Base-by-base conservation (phyloP, 2,888 invertebrate genomes). In the Andrena marginata region DNA sequence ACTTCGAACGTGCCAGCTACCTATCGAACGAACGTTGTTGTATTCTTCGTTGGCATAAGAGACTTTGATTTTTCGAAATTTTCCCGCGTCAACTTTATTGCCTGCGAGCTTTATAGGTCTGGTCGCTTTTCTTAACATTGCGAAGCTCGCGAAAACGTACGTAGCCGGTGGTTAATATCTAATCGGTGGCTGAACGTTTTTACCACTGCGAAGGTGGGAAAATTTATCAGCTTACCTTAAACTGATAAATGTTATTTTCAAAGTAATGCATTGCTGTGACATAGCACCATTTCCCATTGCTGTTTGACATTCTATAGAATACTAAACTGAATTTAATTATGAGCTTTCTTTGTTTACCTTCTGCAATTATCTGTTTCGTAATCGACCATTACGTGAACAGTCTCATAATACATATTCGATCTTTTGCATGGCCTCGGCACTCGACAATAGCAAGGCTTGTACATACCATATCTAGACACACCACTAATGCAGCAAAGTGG, bases 1-100 rank as follows among this genome's bases (percentile, higher is more conserved):
- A 84, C 68, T 84, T 84, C 63, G 71, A 82, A 84, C 63, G 7
- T 48, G 23, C 26, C 67, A 51, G 33, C 7, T 77, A 72, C 70
- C 51, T 73, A 73, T 75, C 51, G 67, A 42, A 35, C 35, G 69
- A 60, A 60, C 59, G 54, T 65, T 73, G 74, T 35, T 77, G 74
- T 35, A 54, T 59, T 73, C 29, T 73, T 73, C 35, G 23, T 68
- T 26, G 48, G 29, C 13, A 33, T 35, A 8, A 31, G 20, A 63
- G n/a, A 33, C 26, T 69, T 76, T n/a, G 29, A 63, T 80, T 63
- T 70, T n/a, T 65, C 26, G 4, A 26, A 29, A 33, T 2, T 68
- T 63, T 23, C 51, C 31, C 56, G 29, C 59, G 29, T 71, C 51
- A 20, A 20, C 7, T 35, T 67, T 59, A 8, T 10, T 49, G 26